Conservation (phyloP, 2,888 invertebrate genomes). For the Cryptocephalus moraei region DNA sequence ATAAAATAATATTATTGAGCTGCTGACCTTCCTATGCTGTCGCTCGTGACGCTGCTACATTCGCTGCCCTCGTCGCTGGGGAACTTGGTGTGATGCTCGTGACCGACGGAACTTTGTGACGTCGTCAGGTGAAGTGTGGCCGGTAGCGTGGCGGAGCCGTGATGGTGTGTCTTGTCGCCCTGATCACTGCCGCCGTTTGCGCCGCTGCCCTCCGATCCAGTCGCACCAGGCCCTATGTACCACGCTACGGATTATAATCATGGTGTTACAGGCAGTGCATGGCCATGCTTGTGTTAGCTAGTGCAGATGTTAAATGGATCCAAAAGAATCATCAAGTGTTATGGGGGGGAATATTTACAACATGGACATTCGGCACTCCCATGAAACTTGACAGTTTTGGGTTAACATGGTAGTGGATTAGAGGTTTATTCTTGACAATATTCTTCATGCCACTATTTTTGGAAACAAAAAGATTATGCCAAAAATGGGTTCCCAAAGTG, state of each 20-base stretch:
- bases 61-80: slow-evolving; percentile 64
- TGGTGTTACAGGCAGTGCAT: slow-evolving; percentile 29
- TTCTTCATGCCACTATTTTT: too few relatives aligned
- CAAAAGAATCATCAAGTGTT: too few relatives aligned
- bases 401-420: too few relatives aligned
- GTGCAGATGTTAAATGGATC: slow-evolving; percentile 10
- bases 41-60: slow-evolving; percentile 80
- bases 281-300: slow-evolving; percentile 17
- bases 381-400: too few relatives aligned
- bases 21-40: slow-evolving; percentile 58
- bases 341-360: too few relatives aligned
- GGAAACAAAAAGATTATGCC: too few relatives aligned
- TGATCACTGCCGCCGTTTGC: slow-evolving; percentile 40
- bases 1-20: too few relatives aligned
- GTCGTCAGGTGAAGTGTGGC: slow-evolving; percentile 44
- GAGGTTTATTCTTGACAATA: too few relatives aligned
- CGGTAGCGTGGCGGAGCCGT: slow-evolving; percentile 58
- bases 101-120: slow-evolving; percentile 38
- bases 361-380: too few relatives aligned
- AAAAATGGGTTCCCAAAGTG: too few relatives aligned
- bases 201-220: slow-evolving; percentile 37
- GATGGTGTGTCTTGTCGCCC: slow-evolving; percentile 35
- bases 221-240: slow-evolving; percentile 40
- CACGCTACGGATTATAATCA: slow-evolving; percentile 34
- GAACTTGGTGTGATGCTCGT: not conserved